A percentile compares a stretch with the other conserved stretches of the same genome.
Conservation (phyloP, 2,888 invertebrate species). For the Elegia similella region DNA sequence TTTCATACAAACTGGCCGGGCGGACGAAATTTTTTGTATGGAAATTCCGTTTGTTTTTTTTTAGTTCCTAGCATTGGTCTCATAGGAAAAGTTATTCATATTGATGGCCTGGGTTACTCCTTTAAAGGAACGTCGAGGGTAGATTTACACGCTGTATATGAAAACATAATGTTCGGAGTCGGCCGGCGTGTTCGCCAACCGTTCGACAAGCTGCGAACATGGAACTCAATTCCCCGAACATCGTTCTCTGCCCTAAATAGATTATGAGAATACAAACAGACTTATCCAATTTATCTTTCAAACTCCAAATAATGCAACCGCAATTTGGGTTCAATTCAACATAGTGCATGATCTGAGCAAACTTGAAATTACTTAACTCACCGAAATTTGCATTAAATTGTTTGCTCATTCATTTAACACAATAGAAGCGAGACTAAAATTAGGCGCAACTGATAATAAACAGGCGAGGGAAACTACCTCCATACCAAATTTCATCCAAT, state of each 20-base stretch:
- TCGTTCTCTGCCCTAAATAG: constrained; percentile 20
- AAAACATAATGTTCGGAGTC: constrained; percentile 1
- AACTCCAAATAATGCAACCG: constrained; percentile 29
- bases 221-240: constrained; percentile 11
- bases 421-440: constrained; percentile 54
- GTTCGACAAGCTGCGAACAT: constrained; percentile 7
- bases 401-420: constrained; percentile 53
- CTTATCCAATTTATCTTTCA: constrained; percentile 25
- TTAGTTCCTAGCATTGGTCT: too few species aligned
- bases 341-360: constrained; percentile 42
- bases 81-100: too few species aligned
- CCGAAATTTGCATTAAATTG: constrained; percentile 53
- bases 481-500: too few species aligned
- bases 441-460: constrained; percentile 56
- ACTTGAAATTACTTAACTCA: constrained; percentile 55
- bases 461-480: constrained; percentile 47
- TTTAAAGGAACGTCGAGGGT: too few species aligned
- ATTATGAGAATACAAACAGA: constrained; percentile 22
- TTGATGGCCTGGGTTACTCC: too few species aligned
- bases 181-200: neutral
- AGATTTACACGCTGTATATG: too few species aligned
- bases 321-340: constrained; percentile 25
- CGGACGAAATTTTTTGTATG: too few species aligned
- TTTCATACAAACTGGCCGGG: too few species aligned
- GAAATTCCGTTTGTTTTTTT: too few species aligned